Evolutionary conservation across 2,888 invertebrate genomes (phyloP), one percentile per base, ranked within the genome.

Genomic region (Tiphia femorata): DNA sequence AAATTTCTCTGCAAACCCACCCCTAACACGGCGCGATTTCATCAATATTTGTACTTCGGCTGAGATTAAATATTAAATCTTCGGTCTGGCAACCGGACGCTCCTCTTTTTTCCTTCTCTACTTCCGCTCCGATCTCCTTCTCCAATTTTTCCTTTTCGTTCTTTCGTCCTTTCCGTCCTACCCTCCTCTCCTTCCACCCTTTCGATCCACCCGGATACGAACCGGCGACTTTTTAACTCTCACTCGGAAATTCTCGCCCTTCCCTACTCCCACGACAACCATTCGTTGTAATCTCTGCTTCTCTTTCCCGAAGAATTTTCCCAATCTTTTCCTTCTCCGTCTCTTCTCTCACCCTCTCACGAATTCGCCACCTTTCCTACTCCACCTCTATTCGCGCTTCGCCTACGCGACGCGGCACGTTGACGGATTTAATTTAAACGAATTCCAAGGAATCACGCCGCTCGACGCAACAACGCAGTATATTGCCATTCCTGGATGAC

Each of bases 401-500:
- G 16, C 33, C 30, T 30, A 6, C 33, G 6, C 10, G 29, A 5
- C 49, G 1, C 42, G 8, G 2, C 1, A 37, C 16, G 60, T 35
- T 44, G 68, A 55, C 63, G 56, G 63, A 69, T 70, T 72, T 71
- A 59, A 72, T 72, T 72, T 62, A 62, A 68, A 61, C 55, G 72
- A 70, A 70, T 70, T 70, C 70, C 70, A 20, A 53, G 43, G 56
- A 63, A 65, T 70, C 70, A 72, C 58, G 46, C 37, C 58, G 49
- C 58, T 49, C 58, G 61, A 62, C 64, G 65, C 58, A 54, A 54
- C 63, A 59, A 63, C 63, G 61, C 54, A 55, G 47, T 65, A 68
- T 70, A 70, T 70, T 70, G 70, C 72, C 69, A 70, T 70, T 70
- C 70, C 70, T 65, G 63, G 50, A n/a, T n/a, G n/a, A n/a, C n/a